These are phyloP conservation scores for Phylloscopus trochilus DNA, from an alignment of 2,113 vertebrate genomes.

Conservation along the genomic window DNA sequence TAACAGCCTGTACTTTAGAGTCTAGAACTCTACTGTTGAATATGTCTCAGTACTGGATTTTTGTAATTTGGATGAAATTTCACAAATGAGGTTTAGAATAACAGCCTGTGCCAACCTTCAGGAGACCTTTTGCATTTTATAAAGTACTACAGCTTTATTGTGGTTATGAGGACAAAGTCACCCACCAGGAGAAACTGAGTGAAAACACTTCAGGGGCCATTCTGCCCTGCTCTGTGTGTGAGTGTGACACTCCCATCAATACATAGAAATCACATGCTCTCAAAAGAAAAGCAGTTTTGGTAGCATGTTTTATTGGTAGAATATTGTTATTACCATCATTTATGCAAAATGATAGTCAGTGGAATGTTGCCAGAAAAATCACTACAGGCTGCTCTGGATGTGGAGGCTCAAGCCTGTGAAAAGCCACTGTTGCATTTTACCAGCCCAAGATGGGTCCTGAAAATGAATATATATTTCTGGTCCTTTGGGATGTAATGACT, in stretches of 20 bases:
- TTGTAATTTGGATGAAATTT: background rate
- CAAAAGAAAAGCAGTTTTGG: background rate
- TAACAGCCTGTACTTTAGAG: background rate
- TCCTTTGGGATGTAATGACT: background rate
- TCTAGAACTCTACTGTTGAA: background rate
- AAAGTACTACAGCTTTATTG: background rate
- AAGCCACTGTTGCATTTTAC: background rate
- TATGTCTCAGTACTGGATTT: background rate
- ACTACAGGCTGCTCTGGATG: background rate
- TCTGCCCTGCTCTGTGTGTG: background rate
- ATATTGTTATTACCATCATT: background rate
- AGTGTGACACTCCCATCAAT: background rate
- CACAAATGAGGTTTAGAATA: background rate
- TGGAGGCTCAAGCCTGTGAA: background rate
- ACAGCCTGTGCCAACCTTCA: background rate
- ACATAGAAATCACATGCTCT: background rate
- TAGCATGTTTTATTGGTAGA: background rate
- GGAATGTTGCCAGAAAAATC: background rate
- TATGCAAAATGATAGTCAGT: background rate
- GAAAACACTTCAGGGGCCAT: constrained; percentile 15
- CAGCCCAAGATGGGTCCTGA: background rate
- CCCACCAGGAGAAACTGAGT: background rate
- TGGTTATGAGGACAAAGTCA: background rate
- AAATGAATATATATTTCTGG: background rate
- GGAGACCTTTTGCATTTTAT: constrained; percentile 9